phyloP scores from a whole-genome alignment of 1,140 invertebrate species.

The Eurosta solidaginis region DNA sequence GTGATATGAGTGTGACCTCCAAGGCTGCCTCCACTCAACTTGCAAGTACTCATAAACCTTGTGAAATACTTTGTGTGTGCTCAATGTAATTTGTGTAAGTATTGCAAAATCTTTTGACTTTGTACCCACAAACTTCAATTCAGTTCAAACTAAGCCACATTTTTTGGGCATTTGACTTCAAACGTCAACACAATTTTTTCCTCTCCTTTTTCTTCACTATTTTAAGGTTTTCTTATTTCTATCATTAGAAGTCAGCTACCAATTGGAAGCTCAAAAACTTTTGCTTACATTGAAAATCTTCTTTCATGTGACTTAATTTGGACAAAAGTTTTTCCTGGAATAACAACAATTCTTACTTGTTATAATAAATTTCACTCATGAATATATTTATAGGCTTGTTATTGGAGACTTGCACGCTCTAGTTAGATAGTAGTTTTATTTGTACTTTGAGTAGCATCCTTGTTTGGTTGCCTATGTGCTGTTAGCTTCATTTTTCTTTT shows the following conservation, averaged over 20 bases:
- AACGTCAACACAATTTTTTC: not conserved
- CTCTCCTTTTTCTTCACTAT: no score
- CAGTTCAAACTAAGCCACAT: no score
- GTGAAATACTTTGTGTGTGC: no score
- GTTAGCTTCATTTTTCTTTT: not conserved
- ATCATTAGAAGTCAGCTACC: not conserved
- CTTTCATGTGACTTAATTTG: not conserved
- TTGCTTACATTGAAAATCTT: not conserved
- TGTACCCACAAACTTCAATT: no score
- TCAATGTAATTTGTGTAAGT: no score
- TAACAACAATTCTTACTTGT: not conserved
- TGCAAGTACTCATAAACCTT: no score
- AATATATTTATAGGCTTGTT: not conserved
- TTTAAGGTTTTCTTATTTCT: no score
- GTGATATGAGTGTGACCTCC: not conserved
- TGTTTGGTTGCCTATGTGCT: no score
- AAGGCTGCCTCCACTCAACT: not conserved
- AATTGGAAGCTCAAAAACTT: not conserved
- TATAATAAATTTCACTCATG: not conserved
- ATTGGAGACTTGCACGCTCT: not conserved
- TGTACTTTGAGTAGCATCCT: no score
- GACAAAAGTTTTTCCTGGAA: not conserved
- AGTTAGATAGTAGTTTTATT: not conserved
- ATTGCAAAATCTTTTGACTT: no score
- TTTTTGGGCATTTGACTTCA: no score